Conservation (phyloP, 2,888 invertebrate genomes). For the Diadromus collaris region DNA sequence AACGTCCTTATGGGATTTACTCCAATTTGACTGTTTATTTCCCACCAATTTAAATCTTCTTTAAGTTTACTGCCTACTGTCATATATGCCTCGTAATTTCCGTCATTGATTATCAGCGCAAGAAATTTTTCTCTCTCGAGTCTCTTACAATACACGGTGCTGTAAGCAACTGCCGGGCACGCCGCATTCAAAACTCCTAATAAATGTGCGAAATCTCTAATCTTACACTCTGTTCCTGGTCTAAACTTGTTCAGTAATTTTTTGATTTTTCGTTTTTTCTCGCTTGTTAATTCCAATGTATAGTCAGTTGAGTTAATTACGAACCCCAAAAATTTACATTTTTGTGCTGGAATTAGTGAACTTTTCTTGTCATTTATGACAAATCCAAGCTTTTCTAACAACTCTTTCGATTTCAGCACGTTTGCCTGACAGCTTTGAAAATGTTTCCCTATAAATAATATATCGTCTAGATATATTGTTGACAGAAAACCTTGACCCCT, state of each 20-base stretch:
- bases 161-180: no score
- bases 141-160: no score
- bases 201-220: no score
- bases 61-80: no score
- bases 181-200: no score
- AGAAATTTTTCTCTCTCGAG: no score
- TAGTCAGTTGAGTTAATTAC: slow-evolving; percentile 33
- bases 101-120: no score
- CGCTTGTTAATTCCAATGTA: slow-evolving; percentile 24
- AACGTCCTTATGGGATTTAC: no score
- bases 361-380: slow-evolving; percentile 42
- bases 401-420: background rate
- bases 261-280: slow-evolving; percentile 13
- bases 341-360: slow-evolving; percentile 16
- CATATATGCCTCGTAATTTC: no score
- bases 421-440: slow-evolving; percentile 28
- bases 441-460: slow-evolving; percentile 34
- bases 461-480: slow-evolving; percentile 28
- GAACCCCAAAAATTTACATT: slow-evolving; percentile 40
- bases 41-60: no score
- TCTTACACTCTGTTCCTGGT: slow-evolving; percentile 6
- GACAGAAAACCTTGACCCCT: slow-evolving; percentile 17
- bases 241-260: background rate
- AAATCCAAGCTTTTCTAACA: slow-evolving; percentile 30
- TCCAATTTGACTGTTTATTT: no score